Base-by-base conservation (phyloP, 2,797 vertebrate genomes). In the Premnoplex brunnescens region DNA sequence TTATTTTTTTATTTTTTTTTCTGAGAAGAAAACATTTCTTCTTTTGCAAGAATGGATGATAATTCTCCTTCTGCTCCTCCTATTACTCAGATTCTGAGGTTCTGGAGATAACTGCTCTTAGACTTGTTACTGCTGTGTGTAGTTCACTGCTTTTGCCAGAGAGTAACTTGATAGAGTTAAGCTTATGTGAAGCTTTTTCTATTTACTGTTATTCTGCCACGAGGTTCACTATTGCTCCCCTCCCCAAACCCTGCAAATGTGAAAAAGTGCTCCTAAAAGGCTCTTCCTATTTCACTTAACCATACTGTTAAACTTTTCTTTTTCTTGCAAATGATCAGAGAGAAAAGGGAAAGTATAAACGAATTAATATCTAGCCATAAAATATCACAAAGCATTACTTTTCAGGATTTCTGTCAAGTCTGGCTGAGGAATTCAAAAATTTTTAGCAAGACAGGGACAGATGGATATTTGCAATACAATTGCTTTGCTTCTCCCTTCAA, bases 401-500 rank as follows among this genome's bases (percentile, higher is more conserved):
- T 59, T 84, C 66, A 56, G 32, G 14, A 16, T 36, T 14, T 88
- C 52, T 73, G 6, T 69, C 48, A 85, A 20, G 21, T 51, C 49
- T 86, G 21, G 37, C 26, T 71, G 48, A 83, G 13, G 9, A 5
- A 63, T 71, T 85, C 67, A 69, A 34, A 43, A 80, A 39, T 36
- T 84, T 89, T 88, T 84, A 15, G 4, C 46, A 48, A 54, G 71
- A 62, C 0, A 0, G 1, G 5, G 26, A 73, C 22, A 76, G 59
- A 58, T 21, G 55, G 11, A 73, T 89, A 79, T 79, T 78, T 93
- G 36, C 62, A 62, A 46, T 37, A 68, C 21, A 51, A 34, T 44
- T 92, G 15, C 10, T 56, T 87, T 79, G 16, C 7, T 76, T 93
- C 80, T 87, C 73, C 39, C 10, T 89, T 82, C 48, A 63, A 58